Evolutionary conservation across 2,113 vertebrate species (phyloP).

Genomic region (Cyanoderma ruficeps): DNA sequence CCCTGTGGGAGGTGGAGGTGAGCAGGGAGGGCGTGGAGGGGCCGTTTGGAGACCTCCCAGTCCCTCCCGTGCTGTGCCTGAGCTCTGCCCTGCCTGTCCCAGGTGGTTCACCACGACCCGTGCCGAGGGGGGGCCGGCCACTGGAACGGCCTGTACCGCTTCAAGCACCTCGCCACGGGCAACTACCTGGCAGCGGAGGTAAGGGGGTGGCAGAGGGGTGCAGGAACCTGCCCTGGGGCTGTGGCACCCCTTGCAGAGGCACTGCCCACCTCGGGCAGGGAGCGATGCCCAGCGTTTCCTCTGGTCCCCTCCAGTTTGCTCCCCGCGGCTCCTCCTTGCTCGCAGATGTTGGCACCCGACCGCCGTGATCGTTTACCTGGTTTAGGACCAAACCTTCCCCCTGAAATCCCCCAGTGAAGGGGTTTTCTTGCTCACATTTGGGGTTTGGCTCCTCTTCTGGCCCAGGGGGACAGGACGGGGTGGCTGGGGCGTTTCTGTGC

Average conservation of each 20-base stretch:
- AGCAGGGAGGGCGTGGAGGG: background rate
- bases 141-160: conserved; percentile 95
- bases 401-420: background rate
- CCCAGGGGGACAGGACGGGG: background rate
- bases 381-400: background rate
- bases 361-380: accelerated
- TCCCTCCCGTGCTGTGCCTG: background rate
- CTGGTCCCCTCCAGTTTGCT: background rate
- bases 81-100: background rate
- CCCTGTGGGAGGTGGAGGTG: conserved; percentile 98
- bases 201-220: background rate
- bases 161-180: conserved; percentile 94
- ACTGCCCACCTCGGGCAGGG: background rate
- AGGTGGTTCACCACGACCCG: conserved; percentile 97
- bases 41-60: accelerated
- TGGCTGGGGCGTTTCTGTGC: background rate
- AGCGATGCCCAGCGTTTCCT: accelerated
- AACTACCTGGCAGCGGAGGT: conserved; percentile 97
- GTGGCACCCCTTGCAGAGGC: background rate
- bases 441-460: background rate
- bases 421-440: background rate
- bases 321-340: background rate
- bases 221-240: background rate
- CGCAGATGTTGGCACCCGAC: background rate
- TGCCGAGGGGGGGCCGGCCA: conserved; percentile 94